phyloP scores from a whole-genome alignment of 2,113 vertebrate genomes.

The Jacana jacana region DNA sequence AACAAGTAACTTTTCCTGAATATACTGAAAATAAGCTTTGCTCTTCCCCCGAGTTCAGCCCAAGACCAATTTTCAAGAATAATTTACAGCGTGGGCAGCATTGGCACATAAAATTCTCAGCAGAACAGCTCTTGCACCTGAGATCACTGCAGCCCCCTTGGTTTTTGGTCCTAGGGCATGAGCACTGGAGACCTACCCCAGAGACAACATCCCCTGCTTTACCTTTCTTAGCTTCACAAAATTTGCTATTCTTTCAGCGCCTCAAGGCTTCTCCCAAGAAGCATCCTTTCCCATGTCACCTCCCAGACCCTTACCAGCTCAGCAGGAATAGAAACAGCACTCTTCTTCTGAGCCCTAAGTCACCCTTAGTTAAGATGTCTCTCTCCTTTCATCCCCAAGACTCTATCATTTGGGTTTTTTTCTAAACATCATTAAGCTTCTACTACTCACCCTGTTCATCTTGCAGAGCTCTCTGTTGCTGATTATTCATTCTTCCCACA shows the following conservation, averaged over 20 bases:
- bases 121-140: neutral
- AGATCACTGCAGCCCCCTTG: fast-evolving
- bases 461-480: fast-evolving
- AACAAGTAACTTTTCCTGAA: neutral
- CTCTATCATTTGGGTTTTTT: fast-evolving
- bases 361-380: fast-evolving
- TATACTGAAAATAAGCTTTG: neutral
- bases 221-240: neutral
- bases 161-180: neutral
- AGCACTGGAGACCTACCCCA: neutral
- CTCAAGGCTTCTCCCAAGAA: neutral
- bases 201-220: neutral
- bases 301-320: neutral
- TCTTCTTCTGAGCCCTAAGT: neutral
- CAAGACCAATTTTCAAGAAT: neutral
- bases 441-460: neutral
- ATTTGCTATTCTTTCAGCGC: neutral
- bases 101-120: neutral
- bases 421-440: neutral
- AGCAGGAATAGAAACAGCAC: fast-evolving
- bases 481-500: neutral
- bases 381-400: neutral
- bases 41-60: neutral
- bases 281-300: fast-evolving
- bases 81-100: neutral